Evolutionary conservation across 2,888 invertebrate species (phyloP).

Genomic region (Pediacus dermestoides): DNA sequence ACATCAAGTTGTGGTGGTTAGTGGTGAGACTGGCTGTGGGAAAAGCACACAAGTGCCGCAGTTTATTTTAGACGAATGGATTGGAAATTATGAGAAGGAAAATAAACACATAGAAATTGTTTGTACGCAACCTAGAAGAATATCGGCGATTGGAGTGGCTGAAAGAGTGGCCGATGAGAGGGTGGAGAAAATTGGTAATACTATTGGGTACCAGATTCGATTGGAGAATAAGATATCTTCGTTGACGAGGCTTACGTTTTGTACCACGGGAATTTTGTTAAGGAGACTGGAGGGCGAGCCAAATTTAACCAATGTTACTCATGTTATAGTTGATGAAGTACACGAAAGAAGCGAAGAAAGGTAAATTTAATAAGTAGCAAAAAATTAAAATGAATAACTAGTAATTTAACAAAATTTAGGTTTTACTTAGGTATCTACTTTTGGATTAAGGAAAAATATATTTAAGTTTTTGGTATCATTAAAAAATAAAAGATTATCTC

Average conservation of each 20-base stretch:
- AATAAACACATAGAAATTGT: slow-evolving; percentile 75
- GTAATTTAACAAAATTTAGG: no score
- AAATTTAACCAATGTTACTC: slow-evolving; percentile 71
- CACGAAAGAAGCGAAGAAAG: slow-evolving; percentile 88
- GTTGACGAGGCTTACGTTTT: slow-evolving; percentile 81
- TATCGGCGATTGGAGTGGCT: slow-evolving; percentile 90
- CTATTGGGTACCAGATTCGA: slow-evolving; percentile 68
- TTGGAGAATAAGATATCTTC: slow-evolving; percentile 74
- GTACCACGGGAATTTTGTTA: slow-evolving; percentile 88
- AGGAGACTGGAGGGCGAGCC: slow-evolving; percentile 79
- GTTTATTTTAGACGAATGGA: slow-evolving; percentile 85
- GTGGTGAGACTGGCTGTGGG: slow-evolving; percentile 82
- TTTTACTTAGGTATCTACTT: no score
- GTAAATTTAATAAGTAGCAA: no score
- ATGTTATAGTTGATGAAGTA: slow-evolving; percentile 86
- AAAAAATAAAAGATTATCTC: no score
- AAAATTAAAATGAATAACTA: no score
- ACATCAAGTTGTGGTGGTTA: slow-evolving; percentile 69
- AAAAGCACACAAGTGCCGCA: slow-evolving; percentile 92
- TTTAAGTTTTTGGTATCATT: no score
- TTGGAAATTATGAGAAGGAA: slow-evolving; percentile 56
- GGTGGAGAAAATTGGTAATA: slow-evolving; percentile 69
- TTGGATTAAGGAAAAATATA: no score
- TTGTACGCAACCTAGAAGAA: slow-evolving; percentile 87
- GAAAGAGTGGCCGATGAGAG: slow-evolving; percentile 88